Conservation (phyloP, 2,888 invertebrate species). For the Trilocha varians region DNA sequence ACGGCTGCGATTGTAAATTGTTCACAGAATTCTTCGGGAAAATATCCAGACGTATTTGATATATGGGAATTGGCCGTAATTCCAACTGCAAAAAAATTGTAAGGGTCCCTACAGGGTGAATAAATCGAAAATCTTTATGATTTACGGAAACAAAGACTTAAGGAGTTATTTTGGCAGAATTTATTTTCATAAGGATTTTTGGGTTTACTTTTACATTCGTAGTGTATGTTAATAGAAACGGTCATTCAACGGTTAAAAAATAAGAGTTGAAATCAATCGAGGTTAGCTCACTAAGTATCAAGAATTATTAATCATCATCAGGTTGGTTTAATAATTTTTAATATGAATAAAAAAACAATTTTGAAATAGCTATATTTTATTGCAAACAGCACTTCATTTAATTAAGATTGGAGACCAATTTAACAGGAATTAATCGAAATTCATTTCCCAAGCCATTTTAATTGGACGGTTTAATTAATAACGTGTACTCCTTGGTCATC, state of each 20-base stretch:
- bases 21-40: conserved; percentile 22
- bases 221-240: no score
- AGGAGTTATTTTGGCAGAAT: conserved; percentile 1
- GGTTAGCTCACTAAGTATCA: no score
- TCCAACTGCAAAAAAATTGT: not conserved
- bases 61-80: conserved; percentile 11
- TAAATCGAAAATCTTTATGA: conserved; percentile 3
- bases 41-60: conserved; percentile 20
- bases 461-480: conserved; percentile 44
- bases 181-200: not conserved
- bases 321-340: no score
- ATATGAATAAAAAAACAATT: no score
- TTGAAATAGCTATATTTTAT: no score
- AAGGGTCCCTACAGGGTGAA: conserved; percentile 1
- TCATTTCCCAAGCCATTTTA: conserved; percentile 18
- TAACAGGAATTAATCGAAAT: no score
- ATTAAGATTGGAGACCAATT: no score
- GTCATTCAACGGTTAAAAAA: no score
- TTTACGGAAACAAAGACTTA: not conserved
- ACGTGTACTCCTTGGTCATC: conserved; percentile 22
- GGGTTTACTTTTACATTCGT: no score
- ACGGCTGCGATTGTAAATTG: conserved; percentile 22
- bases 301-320: no score
- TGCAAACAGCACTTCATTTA: no score
- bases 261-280: no score